Conservation (phyloP, 2,113 vertebrate species). For the Etheostoma spectabile region DNA sequence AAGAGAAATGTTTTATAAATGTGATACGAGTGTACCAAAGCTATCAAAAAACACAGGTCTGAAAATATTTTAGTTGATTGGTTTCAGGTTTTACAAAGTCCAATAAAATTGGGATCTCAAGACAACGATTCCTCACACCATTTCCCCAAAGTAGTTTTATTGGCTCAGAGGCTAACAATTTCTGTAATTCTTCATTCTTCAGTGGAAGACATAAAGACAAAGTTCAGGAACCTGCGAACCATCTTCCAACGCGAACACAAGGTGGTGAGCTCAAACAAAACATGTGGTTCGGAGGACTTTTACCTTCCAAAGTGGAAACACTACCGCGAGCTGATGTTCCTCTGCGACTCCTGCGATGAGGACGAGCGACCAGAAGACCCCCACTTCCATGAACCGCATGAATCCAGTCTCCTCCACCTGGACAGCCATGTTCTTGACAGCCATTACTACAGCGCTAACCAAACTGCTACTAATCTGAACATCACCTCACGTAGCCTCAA, state of each 20-base stretch:
- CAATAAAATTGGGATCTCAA: background rate
- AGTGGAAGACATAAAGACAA: conserved; percentile 76
- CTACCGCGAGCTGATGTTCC: conserved; percentile 69
- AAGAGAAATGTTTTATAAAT: background rate
- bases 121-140: background rate
- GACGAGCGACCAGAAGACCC: conserved; percentile 34
- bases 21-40: background rate
- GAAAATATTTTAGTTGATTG: background rate
- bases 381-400: conserved; percentile 9
- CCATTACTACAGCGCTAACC: conserved; percentile 1
- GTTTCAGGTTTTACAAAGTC: background rate
- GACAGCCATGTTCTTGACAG: conserved; percentile 10
- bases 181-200: background rate
- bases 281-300: conserved; percentile 69
- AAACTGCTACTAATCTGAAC: background rate
- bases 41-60: background rate
- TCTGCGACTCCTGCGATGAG: conserved; percentile 72
- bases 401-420: background rate
- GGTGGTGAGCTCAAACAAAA: conserved; percentile 62
- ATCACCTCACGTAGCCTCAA: background rate
- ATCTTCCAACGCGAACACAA: conserved; percentile 76
- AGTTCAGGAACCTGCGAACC: conserved; percentile 75
- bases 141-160: background rate
- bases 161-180: background rate
- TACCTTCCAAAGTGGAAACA: conserved; percentile 72